A percentile compares a stretch with the other conserved stretches of the same genome.
phyloP scores from a whole-genome alignment of 2,113 vertebrate species.

The Grammomys surdaster region DNA sequence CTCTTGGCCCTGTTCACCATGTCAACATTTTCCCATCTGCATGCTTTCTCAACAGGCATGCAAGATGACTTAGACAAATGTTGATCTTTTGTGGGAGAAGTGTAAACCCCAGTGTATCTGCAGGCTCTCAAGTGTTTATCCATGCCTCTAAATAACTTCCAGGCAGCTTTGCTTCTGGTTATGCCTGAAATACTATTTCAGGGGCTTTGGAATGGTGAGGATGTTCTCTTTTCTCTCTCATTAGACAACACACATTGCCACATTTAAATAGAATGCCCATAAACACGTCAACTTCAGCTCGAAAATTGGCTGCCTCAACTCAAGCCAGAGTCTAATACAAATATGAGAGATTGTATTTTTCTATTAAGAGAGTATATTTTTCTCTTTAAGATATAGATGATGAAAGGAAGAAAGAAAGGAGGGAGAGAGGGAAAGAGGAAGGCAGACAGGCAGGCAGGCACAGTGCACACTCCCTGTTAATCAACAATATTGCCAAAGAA shows the following conservation, averaged over 20 bases:
- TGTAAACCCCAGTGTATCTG: conserved; percentile 64
- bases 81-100: conserved; percentile 75
- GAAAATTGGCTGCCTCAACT: not conserved
- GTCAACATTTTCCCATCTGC: conserved; percentile 64
- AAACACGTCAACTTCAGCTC: not conserved
- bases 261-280: not conserved
- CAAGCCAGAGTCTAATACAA: not conserved
- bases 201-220: not conserved
- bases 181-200: conserved; percentile 42
- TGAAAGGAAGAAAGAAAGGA: not conserved
- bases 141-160: conserved; percentile 44
- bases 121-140: conserved; percentile 58
- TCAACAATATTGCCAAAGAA: not conserved
- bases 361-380: not conserved
- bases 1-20: conserved; percentile 67
- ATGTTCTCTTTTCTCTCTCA: not conserved
- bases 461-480: not conserved
- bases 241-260: not conserved
- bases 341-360: not conserved
- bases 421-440: not conserved
- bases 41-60: conserved; percentile 1
- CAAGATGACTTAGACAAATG: conserved; percentile 75
- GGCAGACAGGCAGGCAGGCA: not conserved
- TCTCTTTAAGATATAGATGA: not conserved
- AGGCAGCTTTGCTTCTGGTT: conserved; percentile 46